phyloP scores from a whole-genome alignment of 1,140 invertebrate genomes.

The Cyphomyrmex costatus region DNA sequence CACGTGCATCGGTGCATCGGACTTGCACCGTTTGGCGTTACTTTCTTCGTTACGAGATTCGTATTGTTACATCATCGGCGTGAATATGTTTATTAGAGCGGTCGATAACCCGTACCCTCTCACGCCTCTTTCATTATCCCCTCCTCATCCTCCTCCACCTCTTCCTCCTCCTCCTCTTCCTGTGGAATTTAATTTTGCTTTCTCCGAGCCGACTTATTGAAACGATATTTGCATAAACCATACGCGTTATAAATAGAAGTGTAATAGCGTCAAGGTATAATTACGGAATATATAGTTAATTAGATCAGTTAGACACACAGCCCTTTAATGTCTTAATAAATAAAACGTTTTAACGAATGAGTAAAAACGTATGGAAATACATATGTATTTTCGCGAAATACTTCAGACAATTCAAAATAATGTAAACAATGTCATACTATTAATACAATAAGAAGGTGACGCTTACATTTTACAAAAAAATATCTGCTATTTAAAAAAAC shows the following conservation, averaged over 20 bases:
- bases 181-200: slow-evolving; percentile 59
- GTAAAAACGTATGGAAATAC: no score
- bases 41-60: slow-evolving; percentile 57
- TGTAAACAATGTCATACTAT: neutral
- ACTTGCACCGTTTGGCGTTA: slow-evolving; percentile 9
- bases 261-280: neutral
- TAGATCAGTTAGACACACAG: neutral
- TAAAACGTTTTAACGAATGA: neutral
- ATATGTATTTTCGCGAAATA: no score
- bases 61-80: slow-evolving; percentile 55
- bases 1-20: slow-evolving; percentile 17
- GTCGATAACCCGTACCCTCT: slow-evolving; percentile 67
- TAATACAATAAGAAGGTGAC: neutral
- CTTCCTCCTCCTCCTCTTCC: neutral
- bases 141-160: neutral
- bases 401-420: no score
- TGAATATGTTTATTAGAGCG: slow-evolving; percentile 67
- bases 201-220: slow-evolving; percentile 41
- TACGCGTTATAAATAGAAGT: neutral
- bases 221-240: slow-evolving; percentile 37
- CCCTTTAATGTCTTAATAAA: neutral
- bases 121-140: slow-evolving; percentile 64
- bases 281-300: neutral
- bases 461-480: neutral
- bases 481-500: neutral